Evolutionary conservation across 37 sponge, comb jelly and placozoan genomes (phyloP), one percentile per base, ranked within the genome.

Genomic region (Corticium candelabrum): DNA sequence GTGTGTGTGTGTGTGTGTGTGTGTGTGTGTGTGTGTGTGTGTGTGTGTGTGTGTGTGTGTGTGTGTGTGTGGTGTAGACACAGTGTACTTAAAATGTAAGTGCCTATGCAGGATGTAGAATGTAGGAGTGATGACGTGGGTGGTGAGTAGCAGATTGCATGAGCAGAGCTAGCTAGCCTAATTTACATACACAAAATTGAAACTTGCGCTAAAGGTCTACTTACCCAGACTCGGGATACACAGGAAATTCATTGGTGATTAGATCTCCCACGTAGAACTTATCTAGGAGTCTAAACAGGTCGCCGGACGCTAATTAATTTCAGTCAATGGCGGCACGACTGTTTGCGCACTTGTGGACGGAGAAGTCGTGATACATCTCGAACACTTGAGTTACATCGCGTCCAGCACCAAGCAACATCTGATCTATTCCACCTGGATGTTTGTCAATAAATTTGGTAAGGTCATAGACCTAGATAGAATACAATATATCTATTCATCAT

Each of bases 391-490:
- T 93, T 40, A 84, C 83, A 69, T 96, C 96, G 29, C 93, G 77
- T 4, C 96, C 96, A 7, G 93, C 96, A 0, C 94, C 96, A 37
- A 89, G 74, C 84, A 93, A 76, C 3, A 96, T 87, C 79, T 93
- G 94, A 68, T 93, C 93, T 40, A 83, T 68, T n/a, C 96, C 96
- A 30, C 96, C 96, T 37, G 96, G 96, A 78, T 96, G 96, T 0
- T 79, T 77, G 21, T 86, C 76, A 34, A 92, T 83, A 68, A 96
- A 96, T 31, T 38, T 39, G 35, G 86, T 87, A 71, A 96, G 90
- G 77, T 96, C 90, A 57, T 96, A 96, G 56, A 96, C 96, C 94
- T 93, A 76, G 11, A 80, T 31, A 27, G 1, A 0, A 39, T 39
- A 35, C n/a, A n/a, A n/a, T n/a, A n/a, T n/a, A n/a, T n/a, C n/a